Percentiles rank a stretch among this genome's conserved stretches.
Conservation (phyloP, 2,113 vertebrate species). For the Conger conger region DNA sequence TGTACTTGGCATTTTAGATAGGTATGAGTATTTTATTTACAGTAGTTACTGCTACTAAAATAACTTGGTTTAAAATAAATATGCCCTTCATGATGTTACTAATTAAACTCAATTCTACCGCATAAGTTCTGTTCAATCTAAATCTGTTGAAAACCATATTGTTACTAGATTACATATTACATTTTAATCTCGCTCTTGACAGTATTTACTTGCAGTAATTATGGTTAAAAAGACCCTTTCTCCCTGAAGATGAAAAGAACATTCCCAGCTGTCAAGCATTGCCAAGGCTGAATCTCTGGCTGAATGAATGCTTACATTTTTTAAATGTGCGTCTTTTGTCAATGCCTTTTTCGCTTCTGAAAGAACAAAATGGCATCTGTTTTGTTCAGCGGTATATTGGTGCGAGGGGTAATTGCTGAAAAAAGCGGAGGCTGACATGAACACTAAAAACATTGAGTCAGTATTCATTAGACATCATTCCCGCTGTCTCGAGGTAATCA, state of each 20-base stretch:
- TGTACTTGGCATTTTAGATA: too few species aligned
- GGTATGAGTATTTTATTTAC: too few species aligned
- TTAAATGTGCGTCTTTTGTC: background rate
- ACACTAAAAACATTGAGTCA: background rate
- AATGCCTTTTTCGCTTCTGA: background rate
- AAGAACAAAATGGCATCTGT: background rate
- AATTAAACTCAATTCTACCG: background rate
- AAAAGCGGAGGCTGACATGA: background rate
- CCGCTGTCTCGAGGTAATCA: background rate
- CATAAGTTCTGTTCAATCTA: background rate
- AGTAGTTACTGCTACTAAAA: background rate
- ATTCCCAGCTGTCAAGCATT: background rate
- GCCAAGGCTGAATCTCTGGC: background rate
- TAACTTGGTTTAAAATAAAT: background rate
- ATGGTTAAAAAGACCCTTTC: background rate
- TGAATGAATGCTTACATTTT: background rate
- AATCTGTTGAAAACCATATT: background rate
- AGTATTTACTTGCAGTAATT: constrained; percentile 4
- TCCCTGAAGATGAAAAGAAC: background rate
- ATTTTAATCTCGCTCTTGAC: background rate
- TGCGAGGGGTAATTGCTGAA: background rate
- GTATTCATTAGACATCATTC: background rate
- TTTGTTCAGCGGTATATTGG: background rate
- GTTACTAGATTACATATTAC: background rate
- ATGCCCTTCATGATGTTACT: background rate